These are phyloP conservation scores for Euura saliciscinereae DNA, from an alignment of 1,140 invertebrate species.

Conservation along the genomic window DNA sequence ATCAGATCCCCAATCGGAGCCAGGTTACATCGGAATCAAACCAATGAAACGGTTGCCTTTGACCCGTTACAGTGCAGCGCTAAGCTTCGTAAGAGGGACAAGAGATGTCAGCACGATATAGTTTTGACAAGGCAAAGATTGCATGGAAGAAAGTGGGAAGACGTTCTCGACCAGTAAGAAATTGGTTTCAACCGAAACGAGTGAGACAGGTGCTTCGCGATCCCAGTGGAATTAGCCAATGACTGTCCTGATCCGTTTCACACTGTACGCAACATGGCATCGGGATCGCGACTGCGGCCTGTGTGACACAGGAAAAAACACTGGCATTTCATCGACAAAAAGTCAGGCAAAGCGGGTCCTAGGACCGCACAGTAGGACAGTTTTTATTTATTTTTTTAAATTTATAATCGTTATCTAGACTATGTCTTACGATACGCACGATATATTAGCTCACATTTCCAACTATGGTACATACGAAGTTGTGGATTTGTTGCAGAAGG, in stretches of 20 bases:
- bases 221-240: not conserved
- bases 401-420: not conserved
- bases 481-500: constrained; percentile 45
- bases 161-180: too few species aligned
- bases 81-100: too few species aligned
- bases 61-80: too few species aligned
- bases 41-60: too few species aligned
- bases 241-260: not conserved
- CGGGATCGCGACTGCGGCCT: not conserved
- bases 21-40: too few species aligned
- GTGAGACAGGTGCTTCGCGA: not conserved
- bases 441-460: too few species aligned
- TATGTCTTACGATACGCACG: too few species aligned
- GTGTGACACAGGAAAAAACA: not conserved
- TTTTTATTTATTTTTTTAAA: not conserved
- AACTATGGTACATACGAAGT: constrained; percentile 32
- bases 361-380: not conserved
- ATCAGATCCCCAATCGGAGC: too few species aligned
- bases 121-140: too few species aligned
- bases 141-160: too few species aligned
- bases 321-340: not conserved
- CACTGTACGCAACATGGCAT: not conserved
- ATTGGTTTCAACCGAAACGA: too few species aligned
- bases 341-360: not conserved
- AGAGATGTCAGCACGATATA: too few species aligned